Evolutionary conservation across 2,113 vertebrate genomes (phyloP).

Genomic region (Scytalopus superciliaris): DNA sequence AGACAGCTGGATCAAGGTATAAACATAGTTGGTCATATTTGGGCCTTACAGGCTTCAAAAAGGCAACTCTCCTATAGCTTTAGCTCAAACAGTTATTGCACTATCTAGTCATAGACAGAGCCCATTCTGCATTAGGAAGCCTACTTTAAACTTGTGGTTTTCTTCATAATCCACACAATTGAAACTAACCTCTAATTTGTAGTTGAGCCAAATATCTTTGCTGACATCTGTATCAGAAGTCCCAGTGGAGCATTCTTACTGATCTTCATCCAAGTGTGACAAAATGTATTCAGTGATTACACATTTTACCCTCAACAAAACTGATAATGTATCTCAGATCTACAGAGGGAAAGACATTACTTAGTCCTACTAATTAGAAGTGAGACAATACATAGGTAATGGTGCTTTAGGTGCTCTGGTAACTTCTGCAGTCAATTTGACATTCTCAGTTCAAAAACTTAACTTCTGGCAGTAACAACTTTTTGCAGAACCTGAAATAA

Average conservation of each 20-base stretch:
- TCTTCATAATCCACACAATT: constrained; percentile 20
- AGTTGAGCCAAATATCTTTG: constrained; percentile 51
- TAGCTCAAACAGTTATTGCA: neutral
- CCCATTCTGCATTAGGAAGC: neutral
- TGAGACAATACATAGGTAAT: neutral
- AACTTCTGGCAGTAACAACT: neutral
- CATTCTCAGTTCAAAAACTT: neutral
- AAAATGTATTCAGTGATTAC: constrained; percentile 54
- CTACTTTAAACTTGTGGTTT: constrained; percentile 22
- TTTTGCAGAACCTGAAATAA: neutral
- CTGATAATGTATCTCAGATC: neutral
- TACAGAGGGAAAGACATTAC: neutral
- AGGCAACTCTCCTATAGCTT: neutral
- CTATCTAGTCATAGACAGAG: neutral
- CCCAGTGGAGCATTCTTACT: constrained; percentile 5
- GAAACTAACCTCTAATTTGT: constrained; percentile 35
- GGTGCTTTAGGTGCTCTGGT: neutral
- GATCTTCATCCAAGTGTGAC: constrained; percentile 61
- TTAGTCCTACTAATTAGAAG: neutral
- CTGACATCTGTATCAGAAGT: constrained; percentile 59
- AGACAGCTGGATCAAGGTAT: neutral
- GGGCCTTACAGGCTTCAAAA: neutral
- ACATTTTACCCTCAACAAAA: constrained; percentile 44
- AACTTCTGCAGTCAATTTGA: neutral
- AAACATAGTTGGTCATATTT: neutral